Base-by-base conservation (phyloP, 2,797 vertebrate species). In the Acanthurus lineatus region DNA sequence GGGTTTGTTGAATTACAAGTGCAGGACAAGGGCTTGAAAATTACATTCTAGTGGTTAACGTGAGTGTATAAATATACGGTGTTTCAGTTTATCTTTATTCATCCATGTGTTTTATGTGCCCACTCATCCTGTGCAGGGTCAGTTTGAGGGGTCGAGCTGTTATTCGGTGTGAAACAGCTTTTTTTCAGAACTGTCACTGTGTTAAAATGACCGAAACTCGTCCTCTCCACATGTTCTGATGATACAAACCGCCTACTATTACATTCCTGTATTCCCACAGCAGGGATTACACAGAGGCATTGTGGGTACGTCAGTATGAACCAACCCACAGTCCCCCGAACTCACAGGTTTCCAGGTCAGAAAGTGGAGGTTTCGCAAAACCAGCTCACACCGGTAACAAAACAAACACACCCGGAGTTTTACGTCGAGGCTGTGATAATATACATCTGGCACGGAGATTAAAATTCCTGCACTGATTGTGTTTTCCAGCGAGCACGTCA, bases 211-310 rank as follows among this genome's bases (percentile, higher is more conserved):
- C 19, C 2, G 2, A 10, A 32, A 32, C 28, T 32, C 28, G 28
- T 32, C 28, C 28, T 32, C 28, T 32, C 28, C 28, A 32, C 28
- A 32, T 32, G 28, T 32, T 32, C 28, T 32, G 28, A 32, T 32
- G 28, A 32, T 32, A 4, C 28, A 32, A 32, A 32, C 28, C 28
- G 2, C 11, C 40, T n/a, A 69, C 51, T 57, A 62, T 66, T 51
- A 75, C 89, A 91, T 91, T 88, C 85, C 84, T 65, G 63, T 61
- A 67, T 79, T 86, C 87, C 85, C 84, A 76, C 17, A 48, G 69
- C 17, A 12, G 70, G 73, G 76, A 83, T 82, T 62, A 73, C 17
- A 63, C 17, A 4, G 66, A 59, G 57, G 68, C 52, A 71, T 57
- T 0, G 35, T 19, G 72, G 52, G 48, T 14, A 73, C n/a, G 76